Percentiles rank a stretch among this genome's conserved stretches.
These are phyloP conservation scores for Myathropa florea DNA, from an alignment of 2,888 invertebrate species.

Conservation along the genomic window DNA sequence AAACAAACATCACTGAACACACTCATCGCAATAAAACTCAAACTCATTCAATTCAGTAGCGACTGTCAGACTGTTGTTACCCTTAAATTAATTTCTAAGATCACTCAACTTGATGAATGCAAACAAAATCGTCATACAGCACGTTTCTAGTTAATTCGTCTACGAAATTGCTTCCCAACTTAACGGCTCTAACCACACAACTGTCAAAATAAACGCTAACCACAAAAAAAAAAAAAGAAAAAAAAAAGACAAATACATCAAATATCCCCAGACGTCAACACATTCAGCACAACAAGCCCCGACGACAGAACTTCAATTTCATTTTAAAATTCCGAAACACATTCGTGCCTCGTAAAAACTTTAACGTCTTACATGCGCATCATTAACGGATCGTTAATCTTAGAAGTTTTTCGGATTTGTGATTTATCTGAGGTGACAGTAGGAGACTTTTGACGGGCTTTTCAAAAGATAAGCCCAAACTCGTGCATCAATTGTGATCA, in stretches of 20 bases:
- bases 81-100: neutral
- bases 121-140: neutral
- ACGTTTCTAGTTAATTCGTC: too few species aligned
- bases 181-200: too few species aligned
- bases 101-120: neutral
- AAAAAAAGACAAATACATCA: too few species aligned
- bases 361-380: slow-evolving; percentile 6
- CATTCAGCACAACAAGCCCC: neutral
- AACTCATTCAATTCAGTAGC: too few species aligned
- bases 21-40: too few species aligned
- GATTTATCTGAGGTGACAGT: neutral
- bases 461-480: neutral
- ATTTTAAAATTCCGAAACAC: neutral
- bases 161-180: too few species aligned
- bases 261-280: neutral
- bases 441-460: neutral
- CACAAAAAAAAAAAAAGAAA: too few species aligned
- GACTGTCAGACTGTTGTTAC: neutral
- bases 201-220: too few species aligned
- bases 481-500: neutral
- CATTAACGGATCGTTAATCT: neutral
- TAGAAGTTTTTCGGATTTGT: neutral
- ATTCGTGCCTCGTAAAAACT: neutral
- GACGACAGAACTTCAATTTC: neutral
- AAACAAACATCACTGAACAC: too few species aligned